Evolutionary conservation across 1,140 invertebrate species (phyloP).

Genomic region (Psix sp.): DNA sequence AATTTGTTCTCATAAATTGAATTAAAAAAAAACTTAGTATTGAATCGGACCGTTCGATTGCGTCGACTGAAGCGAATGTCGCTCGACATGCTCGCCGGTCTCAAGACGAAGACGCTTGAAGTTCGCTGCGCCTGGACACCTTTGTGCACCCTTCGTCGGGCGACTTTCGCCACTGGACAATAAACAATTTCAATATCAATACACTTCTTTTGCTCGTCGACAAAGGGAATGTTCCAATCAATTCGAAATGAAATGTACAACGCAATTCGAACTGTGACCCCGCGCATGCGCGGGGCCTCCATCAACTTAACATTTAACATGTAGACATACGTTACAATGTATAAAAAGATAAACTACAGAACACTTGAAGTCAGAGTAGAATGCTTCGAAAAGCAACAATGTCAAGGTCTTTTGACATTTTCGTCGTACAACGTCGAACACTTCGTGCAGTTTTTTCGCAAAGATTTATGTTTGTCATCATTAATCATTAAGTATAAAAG

Average conservation of each 20-base stretch:
- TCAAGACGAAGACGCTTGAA: slow-evolving; percentile 7
- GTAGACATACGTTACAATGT: slow-evolving; percentile 8
- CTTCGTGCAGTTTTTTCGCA: slow-evolving; percentile 40
- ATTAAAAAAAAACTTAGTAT: slow-evolving; percentile 9
- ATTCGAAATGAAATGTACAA: slow-evolving; percentile 26
- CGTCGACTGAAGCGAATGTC: slow-evolving; percentile 13
- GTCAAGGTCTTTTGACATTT: slow-evolving; percentile 44
- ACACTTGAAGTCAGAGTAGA: slow-evolving; percentile 5
- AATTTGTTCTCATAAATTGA: slow-evolving; percentile 39
- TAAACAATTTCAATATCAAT: slow-evolving; percentile 12
- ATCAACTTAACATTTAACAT: slow-evolving; percentile 23
- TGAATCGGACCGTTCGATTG: slow-evolving; percentile 31
- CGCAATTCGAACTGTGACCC: slow-evolving; percentile 28
- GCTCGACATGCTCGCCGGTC: background rate
- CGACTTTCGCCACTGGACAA: slow-evolving; percentile 16
- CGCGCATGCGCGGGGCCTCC: too few relatives aligned
- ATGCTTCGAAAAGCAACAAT: slow-evolving; percentile 15
- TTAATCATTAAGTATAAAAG: slow-evolving; percentile 50
- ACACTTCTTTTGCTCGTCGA: slow-evolving; percentile 21
- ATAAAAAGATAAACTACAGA: slow-evolving; percentile 16
- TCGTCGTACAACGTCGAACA: slow-evolving; percentile 30
- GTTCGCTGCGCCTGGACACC: background rate
- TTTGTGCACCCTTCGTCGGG: background rate
- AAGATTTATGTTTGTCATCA: slow-evolving; percentile 46
- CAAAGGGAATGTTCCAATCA: slow-evolving; percentile 33